These are phyloP conservation scores for Parazoanthus swiftii DNA, from an alignment of 92 coral and sea anemone species.

Conservation along the genomic window DNA sequence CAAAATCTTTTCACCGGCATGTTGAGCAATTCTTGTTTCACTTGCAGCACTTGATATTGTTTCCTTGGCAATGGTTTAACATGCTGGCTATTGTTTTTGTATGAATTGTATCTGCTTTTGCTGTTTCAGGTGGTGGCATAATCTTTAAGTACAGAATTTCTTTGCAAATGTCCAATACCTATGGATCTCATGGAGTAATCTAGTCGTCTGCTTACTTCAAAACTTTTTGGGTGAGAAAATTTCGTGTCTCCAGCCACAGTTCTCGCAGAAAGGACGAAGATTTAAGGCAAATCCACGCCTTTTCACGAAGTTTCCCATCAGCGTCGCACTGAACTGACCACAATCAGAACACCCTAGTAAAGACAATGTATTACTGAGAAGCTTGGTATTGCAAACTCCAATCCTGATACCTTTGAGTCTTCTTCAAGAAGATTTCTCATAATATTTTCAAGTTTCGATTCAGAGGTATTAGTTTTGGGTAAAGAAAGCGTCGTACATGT, in stretches of 20 bases:
- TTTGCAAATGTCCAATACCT: too few relatives aligned
- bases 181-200: constrained; percentile 31
- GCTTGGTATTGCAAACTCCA: constrained; percentile 1
- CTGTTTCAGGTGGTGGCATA: too few relatives aligned
- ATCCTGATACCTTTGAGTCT: constrained; percentile 1
- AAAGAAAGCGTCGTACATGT: neutral
- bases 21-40: too few relatives aligned
- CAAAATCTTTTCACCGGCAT: too few relatives aligned
- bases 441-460: neutral
- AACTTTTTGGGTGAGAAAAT: constrained; percentile 12
- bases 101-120: too few relatives aligned
- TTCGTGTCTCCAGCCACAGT: constrained; percentile 45
- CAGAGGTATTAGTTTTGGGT: neutral
- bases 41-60: too few relatives aligned
- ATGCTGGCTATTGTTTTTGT: too few relatives aligned
- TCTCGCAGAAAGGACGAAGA: constrained; percentile 37
- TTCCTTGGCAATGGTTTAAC: too few relatives aligned
- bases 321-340: constrained; percentile 27
- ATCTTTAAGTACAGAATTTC: too few relatives aligned
- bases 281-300: constrained; percentile 49
- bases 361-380: constrained; percentile 10
- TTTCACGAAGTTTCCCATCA: constrained; percentile 33
- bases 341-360: constrained; percentile 42
- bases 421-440: constrained; percentile 3
- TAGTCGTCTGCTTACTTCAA: constrained; percentile 50